Percentiles rank a stretch among this genome's conserved stretches.
Evolutionary conservation across 2,113 vertebrate species (phyloP).

Genomic region (Megaceryle maxima): DNA sequence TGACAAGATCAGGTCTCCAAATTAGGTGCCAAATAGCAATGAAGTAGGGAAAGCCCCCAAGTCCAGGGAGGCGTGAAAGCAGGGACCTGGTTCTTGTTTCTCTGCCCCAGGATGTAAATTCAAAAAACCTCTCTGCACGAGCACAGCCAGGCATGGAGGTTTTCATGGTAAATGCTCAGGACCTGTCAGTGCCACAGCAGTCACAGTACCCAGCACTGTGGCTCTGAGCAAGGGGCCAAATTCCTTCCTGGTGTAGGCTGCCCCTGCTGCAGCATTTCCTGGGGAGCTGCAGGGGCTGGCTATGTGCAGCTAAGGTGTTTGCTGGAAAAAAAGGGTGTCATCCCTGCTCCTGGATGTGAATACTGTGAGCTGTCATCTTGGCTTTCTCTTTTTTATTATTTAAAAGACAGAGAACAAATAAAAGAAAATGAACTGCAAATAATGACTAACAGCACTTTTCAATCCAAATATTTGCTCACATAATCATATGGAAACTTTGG

Average conservation of each 20-base stretch:
- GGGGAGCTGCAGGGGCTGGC: neutral
- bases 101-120: neutral
- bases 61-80: neutral
- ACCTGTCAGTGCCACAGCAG: neutral
- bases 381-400: constrained; percentile 38
- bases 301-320: neutral
- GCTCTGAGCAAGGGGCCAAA: neutral
- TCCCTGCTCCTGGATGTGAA: neutral
- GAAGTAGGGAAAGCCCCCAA: neutral
- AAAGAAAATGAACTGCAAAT: constrained; percentile 67
- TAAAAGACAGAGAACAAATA: constrained; percentile 64
- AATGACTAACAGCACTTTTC: constrained; percentile 38
- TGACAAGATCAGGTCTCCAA: neutral
- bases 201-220: rapidly evolving
- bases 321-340: neutral
- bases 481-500: constrained; percentile 1
- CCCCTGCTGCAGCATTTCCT: neutral
- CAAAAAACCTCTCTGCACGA: neutral
- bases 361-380: neutral
- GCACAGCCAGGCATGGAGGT: neutral
- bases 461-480: constrained; percentile 43
- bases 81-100: neutral
- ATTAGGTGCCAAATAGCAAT: neutral
- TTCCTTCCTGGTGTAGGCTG: neutral
- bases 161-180: neutral